phyloP scores from a whole-genome alignment of 2,888 invertebrate genomes.

The Periphyllus acericola region DNA sequence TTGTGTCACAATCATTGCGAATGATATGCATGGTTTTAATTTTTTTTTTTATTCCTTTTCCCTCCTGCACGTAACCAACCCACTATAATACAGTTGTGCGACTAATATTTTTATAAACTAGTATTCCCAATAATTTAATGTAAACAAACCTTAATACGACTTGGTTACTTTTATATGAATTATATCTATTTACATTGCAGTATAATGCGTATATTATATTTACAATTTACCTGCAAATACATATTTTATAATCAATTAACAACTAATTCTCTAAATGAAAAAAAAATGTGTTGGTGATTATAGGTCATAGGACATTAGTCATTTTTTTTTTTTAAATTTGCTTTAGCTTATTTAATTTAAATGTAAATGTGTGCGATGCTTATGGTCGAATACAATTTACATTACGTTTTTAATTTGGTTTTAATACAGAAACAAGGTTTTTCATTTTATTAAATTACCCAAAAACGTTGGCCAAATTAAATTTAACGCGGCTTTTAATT shows the following conservation, averaged over 20 bases:
- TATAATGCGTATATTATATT: neutral
- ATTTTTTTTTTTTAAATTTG: neutral
- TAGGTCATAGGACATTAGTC: neutral
- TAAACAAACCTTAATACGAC: neutral
- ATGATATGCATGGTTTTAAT: neutral
- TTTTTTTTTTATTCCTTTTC: too few relatives aligned
- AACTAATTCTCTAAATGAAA: neutral
- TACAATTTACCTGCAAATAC: neutral
- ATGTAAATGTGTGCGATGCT: neutral
- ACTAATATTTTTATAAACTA: neutral
- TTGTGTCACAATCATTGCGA: neutral
- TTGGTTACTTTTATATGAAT: neutral
- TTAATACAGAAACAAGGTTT: neutral
- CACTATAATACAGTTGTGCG: too few relatives aligned
- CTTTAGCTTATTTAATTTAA: neutral
- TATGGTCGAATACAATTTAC: neutral
- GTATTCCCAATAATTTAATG: neutral
- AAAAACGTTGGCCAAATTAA: neutral
- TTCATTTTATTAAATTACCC: neutral
- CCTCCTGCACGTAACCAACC: too few relatives aligned
- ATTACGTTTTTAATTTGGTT: neutral
- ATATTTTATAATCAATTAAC: neutral
- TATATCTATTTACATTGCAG: neutral
- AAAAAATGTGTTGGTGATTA: neutral
- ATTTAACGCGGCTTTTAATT: neutral